Conservation (phyloP, 37 sponge, comb jelly and placozoan species). For the Mnemiopsis leidyi region DNA sequence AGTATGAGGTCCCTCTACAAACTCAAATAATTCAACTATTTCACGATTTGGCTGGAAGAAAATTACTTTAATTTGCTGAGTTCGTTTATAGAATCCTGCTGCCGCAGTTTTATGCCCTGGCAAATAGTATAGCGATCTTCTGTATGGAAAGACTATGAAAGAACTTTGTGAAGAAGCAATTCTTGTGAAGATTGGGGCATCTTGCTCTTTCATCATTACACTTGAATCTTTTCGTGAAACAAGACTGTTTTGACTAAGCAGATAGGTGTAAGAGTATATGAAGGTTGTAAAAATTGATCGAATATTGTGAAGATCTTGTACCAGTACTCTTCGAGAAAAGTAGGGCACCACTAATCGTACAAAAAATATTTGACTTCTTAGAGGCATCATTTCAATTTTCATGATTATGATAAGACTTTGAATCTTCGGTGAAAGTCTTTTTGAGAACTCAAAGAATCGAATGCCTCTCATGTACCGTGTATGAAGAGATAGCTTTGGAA, state of each 20-base stretch:
- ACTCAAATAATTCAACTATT: not conserved
- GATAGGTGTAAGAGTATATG: not conserved
- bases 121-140: not conserved
- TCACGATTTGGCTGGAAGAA: not conserved
- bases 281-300: not conserved
- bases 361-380: not conserved
- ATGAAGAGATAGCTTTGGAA: not conserved
- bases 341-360: not conserved
- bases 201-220: not conserved
- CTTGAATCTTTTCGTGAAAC: not conserved
- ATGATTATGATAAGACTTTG: not conserved
- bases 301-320: not conserved
- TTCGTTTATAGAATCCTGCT: not conserved
- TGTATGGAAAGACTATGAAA: not conserved
- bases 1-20: not conserved
- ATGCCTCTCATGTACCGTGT: not conserved
- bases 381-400: not conserved
- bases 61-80: not conserved
- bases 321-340: not conserved
- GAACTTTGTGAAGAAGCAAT: not conserved
- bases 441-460: not conserved
- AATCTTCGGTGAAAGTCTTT: not conserved
- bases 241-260: not conserved
- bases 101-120: not conserved
- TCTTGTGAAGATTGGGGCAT: not conserved